Base-by-base conservation (phyloP, 2,888 invertebrate species). In the Portevinia maculata region DNA sequence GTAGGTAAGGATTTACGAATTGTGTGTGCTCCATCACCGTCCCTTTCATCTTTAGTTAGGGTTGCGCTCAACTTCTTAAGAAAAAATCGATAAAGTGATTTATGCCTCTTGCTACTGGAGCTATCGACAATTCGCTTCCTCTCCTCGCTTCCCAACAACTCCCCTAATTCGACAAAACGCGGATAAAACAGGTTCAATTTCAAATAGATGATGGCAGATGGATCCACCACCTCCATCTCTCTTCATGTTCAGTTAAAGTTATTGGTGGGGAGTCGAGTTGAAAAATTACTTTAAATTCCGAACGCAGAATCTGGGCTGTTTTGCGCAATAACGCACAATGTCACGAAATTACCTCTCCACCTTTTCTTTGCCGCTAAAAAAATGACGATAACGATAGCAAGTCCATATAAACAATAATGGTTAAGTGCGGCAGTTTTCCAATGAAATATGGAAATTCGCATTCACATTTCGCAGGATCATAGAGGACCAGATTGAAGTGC, bases 11-110 rank as follows among this genome's bases (percentile, higher is more conserved):
- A 74, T 57, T 65, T 59, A 52, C 57, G 59, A 65, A 62, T 55
- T 73, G 62, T 62, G 73, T 62, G 13, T 55, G 30, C 50, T 70
- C 32, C 50, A 50, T 59, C 59, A 52, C 52, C 57, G 59, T 39
- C 39, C 70, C 48, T 55, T 57, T 28, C 24, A 28, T 21, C 39
- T 13, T 41, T 21, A 17, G n/a, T 32, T 71, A 19, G 28, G 37
- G 9, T 53, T 52, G 52, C 15, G 30, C n/a, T 37, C 24, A 24
- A 0, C 32, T 32, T 19, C 7, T 55, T 44, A 73, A 53, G 39
- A 37, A 52, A 60, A 73, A 73, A 73, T 73, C 62, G 28, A 73
- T 73, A 71, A 39, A 60, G 52, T 62, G 62, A 73, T 73, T 73
- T 55, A 73, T 62, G 59, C 59, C 39, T 50, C 39, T 41, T 70